Evolutionary conservation across 2,797 vertebrate genomes (phyloP), one percentile per base, ranked within the genome.

Genomic region (Sylvilagus floridanus): DNA sequence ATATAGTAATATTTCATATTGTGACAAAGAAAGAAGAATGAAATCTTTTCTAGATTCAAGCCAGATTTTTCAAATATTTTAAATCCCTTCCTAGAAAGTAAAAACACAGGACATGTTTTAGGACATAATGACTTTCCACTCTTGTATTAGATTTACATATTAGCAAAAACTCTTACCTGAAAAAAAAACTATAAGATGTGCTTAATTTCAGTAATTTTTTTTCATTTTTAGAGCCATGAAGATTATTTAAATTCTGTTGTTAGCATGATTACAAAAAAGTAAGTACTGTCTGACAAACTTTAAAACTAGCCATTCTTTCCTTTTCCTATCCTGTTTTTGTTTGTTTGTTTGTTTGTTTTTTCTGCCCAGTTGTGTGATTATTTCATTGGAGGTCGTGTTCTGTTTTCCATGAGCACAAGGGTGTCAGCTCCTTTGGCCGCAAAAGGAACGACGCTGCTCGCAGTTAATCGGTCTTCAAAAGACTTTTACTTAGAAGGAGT

Each of bases 201-300:
- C 68, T 94, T 69, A 78, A 30, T 83, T 95, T 94, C 66, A 93
- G 30, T 73, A 57, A 87, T 88, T 90, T 84, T 96, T 96, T 91
- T 78, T 98, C 65, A 62, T 66, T 96, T 95, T 96, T 85, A 99
- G 99, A 98, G 98, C 72, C 97, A 99, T 77, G 73, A 75, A 72
- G 95, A 97, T 3, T 99, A 99, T 84, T 97, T 99, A 90, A 95
- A 91, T 72, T 97, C 82, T 42, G 35, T 99, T 87, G 98, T 98
- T 95, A 94, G 98, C 94, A 98, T 82, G 89, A 87, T 99, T 95
- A 97, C 95, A 96, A 96, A 91, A 65, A 98, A 96, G 99, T 99
- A 97, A 99, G 99, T 98, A 22, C 30, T 62, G 0, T 12, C 1
- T n/a, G 62, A 90, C 87, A 73, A n/a, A 81, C 65, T 82, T 87